phyloP scores from a whole-genome alignment of 1,140 invertebrate genomes.

The Rhagoletis pomonella region DNA sequence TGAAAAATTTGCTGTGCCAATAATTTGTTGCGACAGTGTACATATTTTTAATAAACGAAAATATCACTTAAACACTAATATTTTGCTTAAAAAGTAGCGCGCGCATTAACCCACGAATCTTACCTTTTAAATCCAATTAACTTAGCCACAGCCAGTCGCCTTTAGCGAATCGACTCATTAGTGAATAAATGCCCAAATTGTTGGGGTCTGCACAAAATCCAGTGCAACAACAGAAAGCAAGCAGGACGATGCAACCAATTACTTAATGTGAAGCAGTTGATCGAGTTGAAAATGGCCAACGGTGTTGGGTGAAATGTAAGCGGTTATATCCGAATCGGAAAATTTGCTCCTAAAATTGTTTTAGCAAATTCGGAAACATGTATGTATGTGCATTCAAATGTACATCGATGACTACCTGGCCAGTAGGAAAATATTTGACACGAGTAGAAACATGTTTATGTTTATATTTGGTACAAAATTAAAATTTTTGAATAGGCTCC shows the following conservation, averaged over 20 bases:
- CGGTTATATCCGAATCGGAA: background rate
- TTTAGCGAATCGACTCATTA: background rate
- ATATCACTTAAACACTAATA: too few relatives aligned
- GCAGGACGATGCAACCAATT: background rate
- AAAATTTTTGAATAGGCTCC: too few relatives aligned
- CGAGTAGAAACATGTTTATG: too few relatives aligned
- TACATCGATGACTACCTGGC: too few relatives aligned
- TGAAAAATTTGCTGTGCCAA: too few relatives aligned
- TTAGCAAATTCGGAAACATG: background rate
- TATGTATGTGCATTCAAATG: background rate
- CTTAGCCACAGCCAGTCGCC: background rate
- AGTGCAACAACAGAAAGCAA: background rate
- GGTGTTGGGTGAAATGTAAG: background rate
- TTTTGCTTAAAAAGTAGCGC: too few relatives aligned
- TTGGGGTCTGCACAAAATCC: background rate
- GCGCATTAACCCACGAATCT: background rate
- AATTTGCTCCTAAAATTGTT: conserved; percentile 26
- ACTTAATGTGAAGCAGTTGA: background rate
- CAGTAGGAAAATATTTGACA: too few relatives aligned
- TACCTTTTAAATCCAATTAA: background rate
- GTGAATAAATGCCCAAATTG: background rate
- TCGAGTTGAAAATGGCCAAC: background rate
- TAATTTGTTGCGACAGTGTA: too few relatives aligned
- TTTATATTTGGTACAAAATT: too few relatives aligned
- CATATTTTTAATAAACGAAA: too few relatives aligned